Base-by-base conservation (phyloP, 2,888 invertebrate genomes). In the Adineta ricciae region DNA sequence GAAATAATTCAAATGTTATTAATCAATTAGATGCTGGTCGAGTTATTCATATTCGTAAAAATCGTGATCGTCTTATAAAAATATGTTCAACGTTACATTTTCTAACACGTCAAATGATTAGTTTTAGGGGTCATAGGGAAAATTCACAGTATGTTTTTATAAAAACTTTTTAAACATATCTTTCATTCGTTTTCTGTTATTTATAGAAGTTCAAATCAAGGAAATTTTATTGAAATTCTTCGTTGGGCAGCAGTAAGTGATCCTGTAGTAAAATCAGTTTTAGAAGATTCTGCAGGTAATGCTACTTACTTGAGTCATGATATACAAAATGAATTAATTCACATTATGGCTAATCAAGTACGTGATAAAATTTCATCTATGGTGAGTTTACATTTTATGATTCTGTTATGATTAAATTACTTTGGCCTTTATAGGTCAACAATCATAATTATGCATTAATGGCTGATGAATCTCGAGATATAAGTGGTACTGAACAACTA, bases 231-330 rank as follows among this genome's bases (percentile, higher is more conserved):
- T 21, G 56, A 56, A n/a, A 56, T 56, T 56, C 56, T 56, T 56
- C 21, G 24, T n/a, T 56, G 56, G 56, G 56, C 56, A 56, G 56
- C 56, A 56, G 24, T 5, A 56, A 56, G 24, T 56, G 56, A 56
- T 56, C 56, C 56, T 56, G n/a, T 56, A 56, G 56, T 56, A n/a
- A 56, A 56, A 56, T 56, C 56, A 56, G n/a, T 56, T 56, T 56
- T 56, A n/a, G 56, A 56, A 56, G 56, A 56, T 56, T 56, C 56
- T 56, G n/a, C 56, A n/a, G 56, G 56, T 56, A 56, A 56, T n/a
- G n/a, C 56, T n/a, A 56, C 24, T 56, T 56, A 56, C 56, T n/a
- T 56, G n/a, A 56, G 56, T 56, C 24, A 56, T 56, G 56, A n/a
- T 56, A 56, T 56, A 56, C 56, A 56, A n/a, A 56, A 56, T 56